These are phyloP conservation scores for Anser cygnoides DNA, from an alignment of 2,113 vertebrate genomes.

Conservation along the genomic window DNA sequence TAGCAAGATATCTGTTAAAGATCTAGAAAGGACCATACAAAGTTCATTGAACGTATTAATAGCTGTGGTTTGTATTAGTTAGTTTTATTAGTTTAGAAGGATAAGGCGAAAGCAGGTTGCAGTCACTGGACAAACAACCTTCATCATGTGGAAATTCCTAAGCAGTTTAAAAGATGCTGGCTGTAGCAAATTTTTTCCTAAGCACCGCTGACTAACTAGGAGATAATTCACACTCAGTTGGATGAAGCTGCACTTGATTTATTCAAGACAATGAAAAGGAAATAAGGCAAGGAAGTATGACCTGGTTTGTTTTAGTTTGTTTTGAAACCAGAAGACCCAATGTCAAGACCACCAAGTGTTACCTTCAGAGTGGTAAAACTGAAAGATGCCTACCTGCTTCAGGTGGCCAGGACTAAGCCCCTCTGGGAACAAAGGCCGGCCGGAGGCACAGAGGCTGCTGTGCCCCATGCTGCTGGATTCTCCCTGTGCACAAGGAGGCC, in stretches of 20 bases:
- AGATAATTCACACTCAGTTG: neutral
- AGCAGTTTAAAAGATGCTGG: constrained; percentile 31
- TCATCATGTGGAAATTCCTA: neutral
- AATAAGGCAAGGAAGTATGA: neutral
- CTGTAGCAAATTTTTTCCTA: neutral
- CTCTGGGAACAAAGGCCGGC: neutral
- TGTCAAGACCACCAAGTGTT: neutral
- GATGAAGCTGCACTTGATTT: neutral
- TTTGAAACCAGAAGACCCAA: neutral
- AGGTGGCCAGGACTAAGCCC: neutral
- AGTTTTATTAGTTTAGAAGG: neutral
- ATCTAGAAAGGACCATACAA: neutral
- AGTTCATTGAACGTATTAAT: neutral
- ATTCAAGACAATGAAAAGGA: neutral
- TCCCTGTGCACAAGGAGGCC: neutral
- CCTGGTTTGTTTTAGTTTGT: neutral
- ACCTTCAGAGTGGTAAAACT: neutral
- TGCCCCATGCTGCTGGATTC: fast-evolving
- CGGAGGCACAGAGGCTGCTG: neutral
- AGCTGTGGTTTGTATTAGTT: neutral
- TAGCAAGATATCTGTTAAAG: neutral
- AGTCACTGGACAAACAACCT: neutral
- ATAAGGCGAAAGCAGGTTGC: neutral
- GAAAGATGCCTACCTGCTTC: neutral
- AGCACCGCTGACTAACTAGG: neutral